Conservation (phyloP, 2,113 vertebrate genomes). For the Gnathonemus longibarbis region DNA sequence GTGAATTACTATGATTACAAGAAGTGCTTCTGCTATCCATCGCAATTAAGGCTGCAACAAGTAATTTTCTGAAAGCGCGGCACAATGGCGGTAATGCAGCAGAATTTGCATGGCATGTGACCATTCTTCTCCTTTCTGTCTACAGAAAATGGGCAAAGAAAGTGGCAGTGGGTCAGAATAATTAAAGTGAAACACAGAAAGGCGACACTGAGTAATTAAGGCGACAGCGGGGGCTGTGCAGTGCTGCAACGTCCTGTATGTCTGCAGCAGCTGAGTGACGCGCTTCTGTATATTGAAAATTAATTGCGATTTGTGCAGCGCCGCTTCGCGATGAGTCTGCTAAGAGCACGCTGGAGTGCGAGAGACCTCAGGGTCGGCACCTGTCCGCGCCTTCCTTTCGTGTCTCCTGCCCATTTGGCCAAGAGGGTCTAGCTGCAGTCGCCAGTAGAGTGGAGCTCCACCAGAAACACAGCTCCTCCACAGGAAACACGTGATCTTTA, state of each 20-base stretch:
- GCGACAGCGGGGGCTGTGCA: too few relatives aligned
- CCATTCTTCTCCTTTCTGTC: not conserved
- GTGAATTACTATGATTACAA: constrained; percentile 4
- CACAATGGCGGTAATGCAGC: not conserved
- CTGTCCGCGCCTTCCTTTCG: too few relatives aligned
- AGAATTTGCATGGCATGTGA: not conserved
- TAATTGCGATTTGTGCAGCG: not conserved
- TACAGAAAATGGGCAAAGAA: not conserved
- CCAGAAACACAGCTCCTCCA: too few relatives aligned
- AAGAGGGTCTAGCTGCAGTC: too few relatives aligned
- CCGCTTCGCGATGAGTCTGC: not conserved
- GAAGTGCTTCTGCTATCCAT: not conserved
- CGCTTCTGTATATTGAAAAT: not conserved
- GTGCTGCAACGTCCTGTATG: not conserved
- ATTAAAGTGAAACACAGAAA: not conserved
- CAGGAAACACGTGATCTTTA: too few relatives aligned
- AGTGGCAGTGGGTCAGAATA: not conserved
- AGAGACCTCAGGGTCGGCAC: not conserved
- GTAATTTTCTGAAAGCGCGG: not conserved
- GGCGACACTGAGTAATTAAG: not conserved
- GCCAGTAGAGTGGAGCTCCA: too few relatives aligned
- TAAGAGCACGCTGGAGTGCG: not conserved
- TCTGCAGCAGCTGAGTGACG: not conserved
- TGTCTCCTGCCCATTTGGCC: too few relatives aligned
- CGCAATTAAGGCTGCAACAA: not conserved